phyloP scores from a whole-genome alignment of 1,140 invertebrate species.

The Drosophila pseudoobscura region DNA sequence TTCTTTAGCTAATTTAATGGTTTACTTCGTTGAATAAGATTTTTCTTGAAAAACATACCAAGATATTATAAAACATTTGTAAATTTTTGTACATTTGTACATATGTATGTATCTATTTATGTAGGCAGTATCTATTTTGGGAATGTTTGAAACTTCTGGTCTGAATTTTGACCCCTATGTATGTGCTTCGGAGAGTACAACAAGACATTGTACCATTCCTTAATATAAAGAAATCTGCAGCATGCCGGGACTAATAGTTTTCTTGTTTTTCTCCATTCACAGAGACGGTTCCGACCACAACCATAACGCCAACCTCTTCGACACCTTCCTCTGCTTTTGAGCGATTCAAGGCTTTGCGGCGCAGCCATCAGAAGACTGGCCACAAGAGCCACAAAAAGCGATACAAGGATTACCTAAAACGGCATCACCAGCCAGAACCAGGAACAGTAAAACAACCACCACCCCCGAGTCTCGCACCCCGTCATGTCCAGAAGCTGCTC shows the following conservation, averaged over 20 bases:
- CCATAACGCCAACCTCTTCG: slow-evolving; percentile 1
- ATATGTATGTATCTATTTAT: too few relatives aligned
- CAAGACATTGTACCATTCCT: slow-evolving; percentile 35
- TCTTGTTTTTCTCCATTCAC: slow-evolving; percentile 3
- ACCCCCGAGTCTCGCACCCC: slow-evolving; percentile 8
- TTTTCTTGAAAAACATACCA: too few relatives aligned
- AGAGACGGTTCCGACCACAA: neutral
- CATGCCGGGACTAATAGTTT: slow-evolving; percentile 58
- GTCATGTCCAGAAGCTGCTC: slow-evolving; percentile 44
- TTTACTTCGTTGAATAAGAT: too few relatives aligned
- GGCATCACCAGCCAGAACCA: slow-evolving; percentile 16
- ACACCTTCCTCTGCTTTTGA: slow-evolving; percentile 63
- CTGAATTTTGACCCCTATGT: too few relatives aligned
- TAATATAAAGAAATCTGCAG: slow-evolving; percentile 64
- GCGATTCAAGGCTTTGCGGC: slow-evolving; percentile 63
- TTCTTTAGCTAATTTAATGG: too few relatives aligned
- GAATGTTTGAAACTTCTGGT: too few relatives aligned
- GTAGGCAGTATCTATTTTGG: too few relatives aligned
- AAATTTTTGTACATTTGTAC: too few relatives aligned
- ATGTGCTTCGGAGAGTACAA: too few relatives aligned
- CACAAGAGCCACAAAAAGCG: slow-evolving; percentile 79
- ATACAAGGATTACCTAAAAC: slow-evolving; percentile 73
- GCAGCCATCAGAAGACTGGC: slow-evolving; percentile 63
- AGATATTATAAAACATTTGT: too few relatives aligned
- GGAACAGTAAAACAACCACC: neutral